Percentiles rank a stretch among this genome's conserved stretches.
Conservation (phyloP, 2,113 vertebrate species). For the Dipodomys spectabilis region DNA sequence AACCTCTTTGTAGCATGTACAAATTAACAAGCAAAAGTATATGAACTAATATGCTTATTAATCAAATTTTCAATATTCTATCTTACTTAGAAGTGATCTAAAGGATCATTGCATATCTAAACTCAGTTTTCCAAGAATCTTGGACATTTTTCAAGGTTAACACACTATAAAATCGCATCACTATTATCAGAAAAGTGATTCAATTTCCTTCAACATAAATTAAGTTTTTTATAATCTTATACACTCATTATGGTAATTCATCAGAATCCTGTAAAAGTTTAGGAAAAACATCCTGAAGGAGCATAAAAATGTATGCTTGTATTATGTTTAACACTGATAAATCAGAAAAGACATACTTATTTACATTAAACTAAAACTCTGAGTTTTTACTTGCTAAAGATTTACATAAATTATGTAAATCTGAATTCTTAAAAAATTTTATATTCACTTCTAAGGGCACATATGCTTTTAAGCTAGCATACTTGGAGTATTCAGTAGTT, state of each 20-base stretch:
- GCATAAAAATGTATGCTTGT: slow-evolving; percentile 30
- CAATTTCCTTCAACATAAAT: slow-evolving; percentile 48
- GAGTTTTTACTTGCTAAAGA: background rate
- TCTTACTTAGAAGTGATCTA: slow-evolving; percentile 44
- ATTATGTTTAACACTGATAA: slow-evolving; percentile 20
- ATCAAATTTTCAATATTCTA: background rate
- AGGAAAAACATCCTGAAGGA: slow-evolving; percentile 5
- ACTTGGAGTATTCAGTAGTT: background rate
- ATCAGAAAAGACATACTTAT: background rate
- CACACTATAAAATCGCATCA: background rate
- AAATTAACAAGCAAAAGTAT: slow-evolving; percentile 13
- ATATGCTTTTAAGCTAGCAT: background rate
- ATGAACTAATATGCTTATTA: background rate
- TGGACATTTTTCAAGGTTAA: slow-evolving; percentile 7
- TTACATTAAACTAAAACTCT: slow-evolving; percentile 26
- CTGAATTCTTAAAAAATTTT: slow-evolving; percentile 7
- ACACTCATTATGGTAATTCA: slow-evolving; percentile 39
- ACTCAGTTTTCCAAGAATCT: slow-evolving; percentile 35
- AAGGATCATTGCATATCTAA: background rate
- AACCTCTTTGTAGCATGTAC: background rate
- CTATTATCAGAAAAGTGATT: slow-evolving; percentile 31
- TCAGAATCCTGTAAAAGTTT: slow-evolving; percentile 21
- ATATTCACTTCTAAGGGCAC: background rate
- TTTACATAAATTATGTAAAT: slow-evolving; percentile 8
- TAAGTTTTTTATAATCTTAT: slow-evolving; percentile 33